A percentile compares a stretch with the other conserved stretches of the same genome.
These are phyloP conservation scores for Buceros bicornis DNA, from an alignment of 2,797 vertebrate genomes.

Conservation along the genomic window DNA sequence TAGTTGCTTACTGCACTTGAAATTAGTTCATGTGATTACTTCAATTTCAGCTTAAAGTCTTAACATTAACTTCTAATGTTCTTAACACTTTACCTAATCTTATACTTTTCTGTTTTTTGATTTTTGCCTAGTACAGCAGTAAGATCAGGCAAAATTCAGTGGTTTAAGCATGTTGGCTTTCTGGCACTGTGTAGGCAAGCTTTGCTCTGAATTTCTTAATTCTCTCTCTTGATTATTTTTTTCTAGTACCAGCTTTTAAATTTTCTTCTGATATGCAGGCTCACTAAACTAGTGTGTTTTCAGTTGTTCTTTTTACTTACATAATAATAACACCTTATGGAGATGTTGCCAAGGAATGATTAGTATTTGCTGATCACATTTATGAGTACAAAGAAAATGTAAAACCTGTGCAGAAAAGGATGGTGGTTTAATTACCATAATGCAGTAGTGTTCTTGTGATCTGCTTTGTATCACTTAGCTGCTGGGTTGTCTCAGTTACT, in stretches of 20 bases:
- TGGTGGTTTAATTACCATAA: background rate
- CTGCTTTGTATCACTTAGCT: background rate
- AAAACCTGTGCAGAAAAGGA: background rate
- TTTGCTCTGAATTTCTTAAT: background rate
- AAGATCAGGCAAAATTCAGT: background rate
- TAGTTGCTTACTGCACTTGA: background rate
- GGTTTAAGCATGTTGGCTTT: background rate
- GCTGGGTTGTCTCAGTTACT: background rate
- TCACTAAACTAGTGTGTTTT: background rate
- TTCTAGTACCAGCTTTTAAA: background rate
- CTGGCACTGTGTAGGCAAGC: background rate
- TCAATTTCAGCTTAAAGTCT: background rate
- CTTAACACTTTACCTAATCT: background rate
- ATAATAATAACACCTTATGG: background rate
- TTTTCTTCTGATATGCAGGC: background rate
- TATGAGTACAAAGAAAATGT: background rate
- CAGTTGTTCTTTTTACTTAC: background rate
- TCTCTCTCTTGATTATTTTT: background rate
- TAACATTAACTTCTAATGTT: background rate
- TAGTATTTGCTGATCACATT: background rate
- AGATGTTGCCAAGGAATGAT: background rate
- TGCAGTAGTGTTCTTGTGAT: background rate
- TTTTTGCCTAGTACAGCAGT: background rate
- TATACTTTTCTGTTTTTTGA: background rate
- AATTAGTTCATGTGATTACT: background rate